Conservation (phyloP, 2,113 vertebrate genomes). For the Isichthys henryi region DNA sequence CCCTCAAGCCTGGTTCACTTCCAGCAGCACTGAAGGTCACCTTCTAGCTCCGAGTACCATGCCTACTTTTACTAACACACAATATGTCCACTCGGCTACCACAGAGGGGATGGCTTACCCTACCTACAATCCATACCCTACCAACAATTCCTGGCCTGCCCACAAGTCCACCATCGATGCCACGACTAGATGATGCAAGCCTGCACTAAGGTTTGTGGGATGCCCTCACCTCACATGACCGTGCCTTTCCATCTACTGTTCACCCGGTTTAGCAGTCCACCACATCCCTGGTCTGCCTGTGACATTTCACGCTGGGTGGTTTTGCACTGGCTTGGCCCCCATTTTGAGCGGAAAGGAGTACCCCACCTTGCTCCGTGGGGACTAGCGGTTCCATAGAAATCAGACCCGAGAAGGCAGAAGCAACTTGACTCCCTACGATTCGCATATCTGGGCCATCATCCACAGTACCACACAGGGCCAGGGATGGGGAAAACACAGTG, state of each 20-base stretch:
- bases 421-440: not conserved
- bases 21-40: not conserved
- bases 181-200: not conserved
- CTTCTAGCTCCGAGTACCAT: not conserved
- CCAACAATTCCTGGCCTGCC: not conserved
- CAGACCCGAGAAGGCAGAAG: not conserved
- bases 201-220: not conserved
- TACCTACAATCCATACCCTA: not conserved
- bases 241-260: not conserved
- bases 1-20: not conserved
- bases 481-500: not conserved
- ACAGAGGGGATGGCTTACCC: not conserved
- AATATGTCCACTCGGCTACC: not conserved
- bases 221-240: not conserved
- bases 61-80: not conserved
- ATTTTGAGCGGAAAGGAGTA: not conserved
- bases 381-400: not conserved
- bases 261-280: not conserved
- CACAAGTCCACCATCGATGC: not conserved
- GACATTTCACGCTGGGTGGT: not conserved
- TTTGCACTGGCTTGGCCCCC: not conserved
- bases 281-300: not conserved
- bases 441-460: not conserved
- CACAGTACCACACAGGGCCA: not conserved
- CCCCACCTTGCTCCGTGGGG: not conserved